Base-by-base conservation (phyloP, 2,113 vertebrate species). In the Tenebrosternarchus preto region DNA sequence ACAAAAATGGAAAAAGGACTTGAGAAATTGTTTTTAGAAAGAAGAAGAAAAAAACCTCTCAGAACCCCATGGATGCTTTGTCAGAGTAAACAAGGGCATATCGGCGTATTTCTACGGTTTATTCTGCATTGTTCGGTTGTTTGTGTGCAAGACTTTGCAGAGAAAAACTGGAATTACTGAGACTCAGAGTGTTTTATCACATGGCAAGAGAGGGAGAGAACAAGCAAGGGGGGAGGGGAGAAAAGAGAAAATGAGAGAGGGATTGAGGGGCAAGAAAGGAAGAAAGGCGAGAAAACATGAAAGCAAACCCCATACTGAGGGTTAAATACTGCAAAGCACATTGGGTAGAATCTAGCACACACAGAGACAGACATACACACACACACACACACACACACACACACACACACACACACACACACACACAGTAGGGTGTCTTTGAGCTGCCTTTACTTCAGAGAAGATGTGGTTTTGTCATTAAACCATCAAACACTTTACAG, bases 391-490 rank as follows among this genome's bases (percentile, higher is more conserved):
- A 56, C 81, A 78, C 68, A 73, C 24, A 66, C 80, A 61, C 56
- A 60, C 53, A 73, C 11, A 55, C 73, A 71, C 64, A n/a, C 12
- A 73, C 67, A 60, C 73, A 53, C 80, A 29, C 78, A 56, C 82
- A 88, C 87, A 86, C 91, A 57, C 88, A 12, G 87, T 80, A 85
- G 90, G 93, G 87, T 33, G 88, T 90, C 90, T 94, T 92, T 93
- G 90, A 93, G 90, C 91, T 88, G 86, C 84, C 88, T 83, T 82
- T 88, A 93, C 87, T 94, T 92, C 92, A 95, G 89, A 94, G 86
- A 92, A 92, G 90, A 91, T 86, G 91, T 90, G 90, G 92, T 91
- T 95, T 95, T 95, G 93, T 94, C 93, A 94, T 93, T 94, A 95
- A 86, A 91, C 89, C 92, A 94, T 94, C 94, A 96, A 95, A 94